These are phyloP conservation scores for Acrobasis consociella DNA, from an alignment of 2,888 invertebrate genomes.

Conservation along the genomic window DNA sequence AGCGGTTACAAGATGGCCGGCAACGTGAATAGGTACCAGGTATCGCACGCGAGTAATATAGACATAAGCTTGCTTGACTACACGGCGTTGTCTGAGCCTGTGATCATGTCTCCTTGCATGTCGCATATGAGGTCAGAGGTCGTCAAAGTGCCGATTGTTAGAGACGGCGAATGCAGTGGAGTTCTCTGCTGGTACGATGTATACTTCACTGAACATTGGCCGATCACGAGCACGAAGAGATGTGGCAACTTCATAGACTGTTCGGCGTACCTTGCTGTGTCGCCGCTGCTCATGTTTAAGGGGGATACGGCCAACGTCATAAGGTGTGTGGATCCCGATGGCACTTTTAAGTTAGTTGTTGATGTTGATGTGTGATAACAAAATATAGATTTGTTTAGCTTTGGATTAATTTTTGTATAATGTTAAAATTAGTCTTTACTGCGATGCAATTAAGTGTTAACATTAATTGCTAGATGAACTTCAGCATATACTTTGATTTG, in stretches of 20 bases:
- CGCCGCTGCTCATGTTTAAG: neutral
- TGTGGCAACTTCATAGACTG: neutral
- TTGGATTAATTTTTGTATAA: too few species aligned
- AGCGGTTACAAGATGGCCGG: neutral
- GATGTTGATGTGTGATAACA: conserved; percentile 6
- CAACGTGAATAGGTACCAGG: neutral
- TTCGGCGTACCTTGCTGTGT: neutral
- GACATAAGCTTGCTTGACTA: neutral
- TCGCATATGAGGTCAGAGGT: neutral
- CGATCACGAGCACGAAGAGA: neutral
- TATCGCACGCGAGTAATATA: neutral
- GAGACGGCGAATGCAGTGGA: neutral
- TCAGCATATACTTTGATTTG: too few species aligned
- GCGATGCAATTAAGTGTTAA: too few species aligned
- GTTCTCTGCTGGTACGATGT: neutral
- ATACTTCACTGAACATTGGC: neutral
- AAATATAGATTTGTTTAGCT: too few species aligned
- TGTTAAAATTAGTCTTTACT: too few species aligned
- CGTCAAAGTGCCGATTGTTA: neutral
- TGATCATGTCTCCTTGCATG: neutral
- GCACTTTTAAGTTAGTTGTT: conserved; percentile 19
- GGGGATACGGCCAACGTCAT: conserved; percentile 19
- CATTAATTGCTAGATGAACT: too few species aligned
- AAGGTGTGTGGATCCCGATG: conserved; percentile 24
- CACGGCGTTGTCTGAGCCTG: neutral